phyloP scores from a whole-genome alignment of 1,140 invertebrate genomes.

The Anastatus disparis region DNA sequence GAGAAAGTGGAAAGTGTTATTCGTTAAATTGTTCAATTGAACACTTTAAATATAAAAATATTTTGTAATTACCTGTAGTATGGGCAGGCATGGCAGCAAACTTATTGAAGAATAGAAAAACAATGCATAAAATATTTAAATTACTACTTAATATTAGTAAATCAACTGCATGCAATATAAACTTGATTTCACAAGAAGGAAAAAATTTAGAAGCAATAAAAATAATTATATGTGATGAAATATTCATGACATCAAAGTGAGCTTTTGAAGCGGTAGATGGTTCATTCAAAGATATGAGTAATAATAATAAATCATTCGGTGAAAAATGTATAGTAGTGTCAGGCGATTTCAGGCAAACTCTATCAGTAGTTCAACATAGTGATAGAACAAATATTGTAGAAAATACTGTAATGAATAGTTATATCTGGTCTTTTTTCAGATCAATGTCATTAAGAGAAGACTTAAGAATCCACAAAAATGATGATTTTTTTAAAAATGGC shows the following conservation, averaged over 20 bases:
- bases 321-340: slow-evolving; percentile 22
- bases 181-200: slow-evolving; percentile 9
- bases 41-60: too few species aligned
- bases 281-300: slow-evolving; percentile 30
- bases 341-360: slow-evolving; percentile 33
- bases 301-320: slow-evolving; percentile 30
- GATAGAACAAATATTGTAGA: slow-evolving; percentile 9
- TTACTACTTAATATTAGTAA: background rate
- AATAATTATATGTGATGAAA: slow-evolving; percentile 20
- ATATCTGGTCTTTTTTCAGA: slow-evolving; percentile 11
- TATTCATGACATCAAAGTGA: slow-evolving; percentile 31
- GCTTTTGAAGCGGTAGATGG: slow-evolving; percentile 26
- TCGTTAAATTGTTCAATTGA: too few species aligned
- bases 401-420: slow-evolving; percentile 29
- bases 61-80: too few species aligned
- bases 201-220: slow-evolving; percentile 27
- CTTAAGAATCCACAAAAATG: background rate
- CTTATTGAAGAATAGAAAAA: too few species aligned
- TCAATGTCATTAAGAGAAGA: background rate
- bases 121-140: background rate
- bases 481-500: slow-evolving; percentile 15
- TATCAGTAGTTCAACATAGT: slow-evolving; percentile 29
- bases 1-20: too few species aligned
- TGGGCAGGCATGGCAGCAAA: too few species aligned
- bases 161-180: background rate